Evolutionary conservation across 64 coral and sea anemone species (phyloP), one percentile per base, ranked within the genome.

Genomic region (Montipora foliosa): DNA sequence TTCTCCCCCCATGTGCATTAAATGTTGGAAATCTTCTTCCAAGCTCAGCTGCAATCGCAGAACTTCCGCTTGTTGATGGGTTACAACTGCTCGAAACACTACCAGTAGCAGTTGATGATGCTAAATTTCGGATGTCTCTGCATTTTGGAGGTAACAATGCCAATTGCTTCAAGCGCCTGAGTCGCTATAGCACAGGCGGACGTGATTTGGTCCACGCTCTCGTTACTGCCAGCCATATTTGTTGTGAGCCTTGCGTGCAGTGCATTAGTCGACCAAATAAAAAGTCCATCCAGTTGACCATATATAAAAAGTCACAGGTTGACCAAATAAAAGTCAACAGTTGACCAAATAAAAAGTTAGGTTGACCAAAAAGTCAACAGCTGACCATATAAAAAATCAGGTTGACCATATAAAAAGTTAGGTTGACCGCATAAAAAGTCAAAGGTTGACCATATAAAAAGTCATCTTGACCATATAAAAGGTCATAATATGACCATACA

Each of bases 21-120:
- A 76, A 52, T n/a, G 78, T 90, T 62, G 74, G 29, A 44, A 76
- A 76, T 76, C 74, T 8, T 10, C 22, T 22, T 11, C 8, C 6
- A 44, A 76, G 74, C 74, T 76, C 74, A 1, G 74, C 74, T 76
- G 74, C 20, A 76, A 76, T 76, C 15, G 29, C 29, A 29, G 21
- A 76, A 5, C 74, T 21, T 89, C 15, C 8, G 44, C 22, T 76
- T 76, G 74, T 37, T 9, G 74, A 76, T 6, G 74, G 74, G 74
- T 6, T 45, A 76, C 24, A 29, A 21, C 22, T 44, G 46, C 17
- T 76, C 74, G 74, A 45, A 76, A 44, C 5, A 11, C 74, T 45
- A 44, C 46, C 46, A 12, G 74, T 76, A 76, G 59, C 76, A 29
- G 88, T 90, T 66, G 58, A 90, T 46, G 88, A 52, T 61, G 88